Base-by-base conservation (phyloP, 92 coral and sea anemone genomes). In the Porites cylindrica region DNA sequence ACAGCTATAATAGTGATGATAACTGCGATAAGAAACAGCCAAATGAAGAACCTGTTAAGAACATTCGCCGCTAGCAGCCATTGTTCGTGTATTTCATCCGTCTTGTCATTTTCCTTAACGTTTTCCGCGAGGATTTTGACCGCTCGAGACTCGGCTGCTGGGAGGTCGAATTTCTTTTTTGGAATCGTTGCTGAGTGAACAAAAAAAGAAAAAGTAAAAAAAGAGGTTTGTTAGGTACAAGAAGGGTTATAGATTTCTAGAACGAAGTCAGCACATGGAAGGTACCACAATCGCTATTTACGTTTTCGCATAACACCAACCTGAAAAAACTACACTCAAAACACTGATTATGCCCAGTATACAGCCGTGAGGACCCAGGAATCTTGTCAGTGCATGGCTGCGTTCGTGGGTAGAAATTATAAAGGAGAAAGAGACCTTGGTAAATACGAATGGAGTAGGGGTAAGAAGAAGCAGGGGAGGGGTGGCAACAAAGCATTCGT, bases 11-110 rank as follows among this genome's bases (percentile, higher is more conserved):
- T 76, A 10, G 99, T 97, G 21, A 95, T 76, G 52, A 96, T 88
- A 24, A 94, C 90, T 4, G 96, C 89, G 51, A 78, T 58, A 52
- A 92, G 80, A 79, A 95, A 93, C 60, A 97, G 66, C 87, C 91
- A 70, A 79, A 90, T 90, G 84, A 97, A 91, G 78, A 95, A 90
- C 80, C 99, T 91, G 87, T 93, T 91, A 8, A 97, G 90, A 58
- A 97, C 93, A 85, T 97, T 93, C n/a, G 99, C 97, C 21, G 93
- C 95, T 69, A 90, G 90, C 38, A 84, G 81, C 99, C 99, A 97
- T 66, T 92, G 91, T 78, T 86, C 95, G 76, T 89, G 91, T 32
- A 92, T 20, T 38, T 89, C 89, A 4, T 93, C 93, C 21, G 88
- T 88, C 86, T 91, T 81, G 61, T 90, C 89, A 68, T 93, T 90